Conservation (phyloP, 1,140 invertebrate genomes). For the Branchinecta lynchi region DNA sequence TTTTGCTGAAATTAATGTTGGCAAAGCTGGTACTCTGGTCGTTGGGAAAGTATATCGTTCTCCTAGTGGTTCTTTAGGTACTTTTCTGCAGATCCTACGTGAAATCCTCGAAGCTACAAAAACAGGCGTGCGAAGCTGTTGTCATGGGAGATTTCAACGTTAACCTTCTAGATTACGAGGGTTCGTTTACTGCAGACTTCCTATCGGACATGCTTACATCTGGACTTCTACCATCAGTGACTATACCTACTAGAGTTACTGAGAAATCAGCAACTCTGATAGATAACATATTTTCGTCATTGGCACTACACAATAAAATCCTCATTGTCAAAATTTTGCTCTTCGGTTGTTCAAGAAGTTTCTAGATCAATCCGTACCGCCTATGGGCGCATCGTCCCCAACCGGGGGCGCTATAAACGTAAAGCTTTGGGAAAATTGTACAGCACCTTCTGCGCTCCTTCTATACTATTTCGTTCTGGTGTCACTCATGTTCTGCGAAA, state of each 20-base stretch:
- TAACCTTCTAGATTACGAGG: not conserved
- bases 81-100: not conserved
- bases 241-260: not conserved
- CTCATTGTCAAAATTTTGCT: too few relatives aligned
- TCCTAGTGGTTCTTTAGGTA: not conserved
- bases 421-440: too few relatives aligned
- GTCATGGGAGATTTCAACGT: not conserved
- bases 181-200: not conserved
- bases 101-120: conserved; percentile 2
- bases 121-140: not conserved
- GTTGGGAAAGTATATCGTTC: not conserved
- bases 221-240: not conserved
- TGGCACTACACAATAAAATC: not conserved
- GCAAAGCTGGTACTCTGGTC: not conserved
- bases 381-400: too few relatives aligned
- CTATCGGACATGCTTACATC: not conserved
- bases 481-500: too few relatives aligned
- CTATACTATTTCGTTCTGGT: too few relatives aligned
- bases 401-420: too few relatives aligned
- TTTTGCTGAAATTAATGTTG: not conserved
- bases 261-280: not conserved
- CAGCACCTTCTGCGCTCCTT: too few relatives aligned
- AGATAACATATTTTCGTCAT: not conserved
- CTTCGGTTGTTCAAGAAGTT: too few relatives aligned
- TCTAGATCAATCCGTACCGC: too few relatives aligned